Evolutionary conservation across 1,140 invertebrate genomes (phyloP), one percentile per base, ranked within the genome.

Genomic region (Heliconius himera): DNA sequence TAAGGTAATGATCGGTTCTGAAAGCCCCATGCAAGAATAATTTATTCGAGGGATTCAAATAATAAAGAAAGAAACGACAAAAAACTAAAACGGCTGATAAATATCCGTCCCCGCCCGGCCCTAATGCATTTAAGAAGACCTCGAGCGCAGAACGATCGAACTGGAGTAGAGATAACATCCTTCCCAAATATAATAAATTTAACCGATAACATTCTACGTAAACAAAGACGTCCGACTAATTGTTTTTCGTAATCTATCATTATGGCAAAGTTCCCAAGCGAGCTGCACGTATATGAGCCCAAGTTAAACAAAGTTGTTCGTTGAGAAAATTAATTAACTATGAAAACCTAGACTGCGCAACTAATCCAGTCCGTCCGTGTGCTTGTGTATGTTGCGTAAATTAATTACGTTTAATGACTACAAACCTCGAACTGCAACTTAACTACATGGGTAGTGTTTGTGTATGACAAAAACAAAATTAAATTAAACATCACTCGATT

Each of bases 111-210:
- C 87, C 93, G 93, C 91, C 93, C 93, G 93, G 81, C 81, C 83
- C 81, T 85, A 81, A 88, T 87, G 86, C 76, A 86, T 84, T 84
- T 85, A 83, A 82, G 85, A 86, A 84, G 83, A 85, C 83, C 84
- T 84, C 84, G 88, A 77, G 85, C 79, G 83, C 83, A 76, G 76
- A 83, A 84, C 85, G 84, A 93, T 92, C 89, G 88, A 88, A 88
- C 80, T 85, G 56, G 74, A 74, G 71, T 76, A 80, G 76, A 88
- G 91, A 93, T 94, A 93, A 93, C 87, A 88, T 87, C 88, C 89
- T 88, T 87, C 84, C 89, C 89, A 93, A 93, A 93, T 88, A 94
- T 89, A 92, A 94, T 93, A 94, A 94, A 93, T 93, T 91, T 92
- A 89, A 81, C 54, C 80, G 89, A 94, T 94, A 93, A 93, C 89